Evolutionary conservation across 2,888 invertebrate genomes (phyloP).

Genomic region (Allygus modestus): DNA sequence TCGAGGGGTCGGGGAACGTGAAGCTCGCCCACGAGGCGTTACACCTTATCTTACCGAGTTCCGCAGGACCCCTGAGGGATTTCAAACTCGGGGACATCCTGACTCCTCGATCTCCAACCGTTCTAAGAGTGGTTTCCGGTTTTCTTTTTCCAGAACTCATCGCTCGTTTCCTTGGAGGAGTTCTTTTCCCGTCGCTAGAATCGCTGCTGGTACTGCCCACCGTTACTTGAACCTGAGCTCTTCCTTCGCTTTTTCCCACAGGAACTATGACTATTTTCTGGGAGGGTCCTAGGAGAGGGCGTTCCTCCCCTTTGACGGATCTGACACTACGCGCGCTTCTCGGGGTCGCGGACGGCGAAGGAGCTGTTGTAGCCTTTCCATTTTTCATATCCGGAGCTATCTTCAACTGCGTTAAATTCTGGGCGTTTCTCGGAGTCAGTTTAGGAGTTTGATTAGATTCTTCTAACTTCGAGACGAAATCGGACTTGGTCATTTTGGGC

Average conservation of each 20-base stretch:
- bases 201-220: constrained; percentile 65
- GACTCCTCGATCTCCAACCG: constrained; percentile 5
- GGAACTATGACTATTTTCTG: constrained; percentile 67
- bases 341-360: constrained; percentile 14
- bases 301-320: constrained; percentile 48
- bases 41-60: constrained; percentile 47
- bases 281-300: constrained; percentile 45
- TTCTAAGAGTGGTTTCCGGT: constrained; percentile 22
- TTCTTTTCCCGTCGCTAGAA: constrained; percentile 66
- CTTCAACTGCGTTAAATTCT: constrained; percentile 42
- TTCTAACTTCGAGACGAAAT: constrained; percentile 40
- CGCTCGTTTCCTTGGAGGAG: constrained; percentile 64
- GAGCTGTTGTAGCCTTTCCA: constrained; percentile 8
- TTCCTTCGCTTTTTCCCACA: constrained; percentile 60
- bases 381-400: constrained; percentile 52
- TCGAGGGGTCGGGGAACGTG: constrained; percentile 50
- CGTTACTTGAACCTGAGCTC: constrained; percentile 55
- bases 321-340: neutral
- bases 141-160: constrained; percentile 48
- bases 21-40: constrained; percentile 64
- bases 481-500: neutral
- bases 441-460: constrained; percentile 57
- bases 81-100: constrained; percentile 66
- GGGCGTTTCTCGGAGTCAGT: constrained; percentile 50
- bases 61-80: constrained; percentile 62